These are phyloP conservation scores for Plagodis pulveraria DNA, from an alignment of 2,888 invertebrate genomes.

Conservation along the genomic window DNA sequence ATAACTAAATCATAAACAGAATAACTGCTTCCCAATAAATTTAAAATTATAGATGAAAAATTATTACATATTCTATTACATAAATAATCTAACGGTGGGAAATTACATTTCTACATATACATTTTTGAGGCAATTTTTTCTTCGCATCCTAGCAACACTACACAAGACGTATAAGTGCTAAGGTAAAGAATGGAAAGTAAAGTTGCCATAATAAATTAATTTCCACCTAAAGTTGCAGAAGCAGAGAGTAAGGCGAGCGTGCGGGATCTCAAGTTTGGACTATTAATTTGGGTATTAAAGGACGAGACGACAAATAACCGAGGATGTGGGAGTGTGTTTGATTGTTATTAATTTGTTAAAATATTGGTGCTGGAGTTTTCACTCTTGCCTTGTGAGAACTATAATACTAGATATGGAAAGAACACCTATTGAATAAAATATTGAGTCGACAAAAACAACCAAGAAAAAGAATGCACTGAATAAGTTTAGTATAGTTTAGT, in stretches of 20 bases:
- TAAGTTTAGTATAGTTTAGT: no score
- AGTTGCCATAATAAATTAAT: constrained; percentile 82
- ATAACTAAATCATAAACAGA: no score
- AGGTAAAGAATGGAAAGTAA: constrained; percentile 82
- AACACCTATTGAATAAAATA: no score
- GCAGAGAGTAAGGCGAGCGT: constrained; percentile 60
- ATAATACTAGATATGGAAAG: no score
- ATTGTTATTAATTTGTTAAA: constrained; percentile 39
- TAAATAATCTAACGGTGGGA: background rate
- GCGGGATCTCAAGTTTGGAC: constrained; percentile 79
- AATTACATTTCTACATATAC: background rate
- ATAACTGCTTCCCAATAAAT: no score
- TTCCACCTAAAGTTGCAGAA: constrained; percentile 69
- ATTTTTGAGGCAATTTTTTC: constrained; percentile 34
- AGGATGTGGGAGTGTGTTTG: constrained; percentile 52
- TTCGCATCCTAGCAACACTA: constrained; percentile 49
- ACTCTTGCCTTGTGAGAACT: constrained; percentile 22
- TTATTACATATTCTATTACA: no score
- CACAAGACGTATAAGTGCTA: constrained; percentile 67
- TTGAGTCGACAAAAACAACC: no score
- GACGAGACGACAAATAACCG: constrained; percentile 70
- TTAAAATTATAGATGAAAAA: no score
- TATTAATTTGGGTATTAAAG: constrained; percentile 81
- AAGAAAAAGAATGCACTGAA: no score
- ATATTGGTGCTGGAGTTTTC: constrained; percentile 25